Conservation (phyloP, 2,888 invertebrate species). For the Encarsia formosa region DNA sequence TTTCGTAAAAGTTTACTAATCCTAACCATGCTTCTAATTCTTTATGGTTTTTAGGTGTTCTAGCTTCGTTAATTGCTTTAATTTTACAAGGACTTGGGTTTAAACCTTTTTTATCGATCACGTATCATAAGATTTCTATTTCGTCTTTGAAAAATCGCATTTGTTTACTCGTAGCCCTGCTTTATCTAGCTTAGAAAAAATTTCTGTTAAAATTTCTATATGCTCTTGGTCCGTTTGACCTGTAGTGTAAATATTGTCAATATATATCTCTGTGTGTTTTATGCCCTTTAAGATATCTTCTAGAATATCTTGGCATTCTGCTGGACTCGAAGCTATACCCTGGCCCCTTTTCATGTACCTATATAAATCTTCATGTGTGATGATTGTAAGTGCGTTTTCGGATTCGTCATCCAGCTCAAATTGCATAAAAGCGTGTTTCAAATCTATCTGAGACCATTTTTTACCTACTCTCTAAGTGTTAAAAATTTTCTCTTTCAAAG, state of each 20-base stretch:
- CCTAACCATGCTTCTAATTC: constrained; percentile 34
- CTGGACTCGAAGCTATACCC: constrained; percentile 41
- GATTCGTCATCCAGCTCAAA: constrained; percentile 38
- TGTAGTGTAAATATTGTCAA: constrained; percentile 37
- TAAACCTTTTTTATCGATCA: constrained; percentile 13
- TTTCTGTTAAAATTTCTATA: constrained; percentile 30
- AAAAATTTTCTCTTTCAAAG: constrained; percentile 33
- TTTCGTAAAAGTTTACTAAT: neutral
- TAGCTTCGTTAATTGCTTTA: neutral
- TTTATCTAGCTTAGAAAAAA: constrained; percentile 30
- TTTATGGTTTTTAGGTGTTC: constrained; percentile 24
- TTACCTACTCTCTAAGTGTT: constrained; percentile 32
- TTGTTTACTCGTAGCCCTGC: too few species aligned
- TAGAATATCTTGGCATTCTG: constrained; percentile 29
- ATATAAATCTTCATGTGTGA: constrained; percentile 42
- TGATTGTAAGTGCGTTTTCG: constrained; percentile 38
- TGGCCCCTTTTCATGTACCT: constrained; percentile 37
- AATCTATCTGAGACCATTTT: constrained; percentile 33
- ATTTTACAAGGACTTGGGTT: neutral
- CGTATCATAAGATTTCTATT: too few species aligned
- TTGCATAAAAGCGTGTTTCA: constrained; percentile 41
- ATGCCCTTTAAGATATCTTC: constrained; percentile 33
- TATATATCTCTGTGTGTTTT: constrained; percentile 26
- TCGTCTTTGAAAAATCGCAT: too few species aligned
- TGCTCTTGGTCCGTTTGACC: constrained; percentile 32